Conservation (phyloP, 1,140 invertebrate species). For the Pseudomyrmex gracilis region DNA sequence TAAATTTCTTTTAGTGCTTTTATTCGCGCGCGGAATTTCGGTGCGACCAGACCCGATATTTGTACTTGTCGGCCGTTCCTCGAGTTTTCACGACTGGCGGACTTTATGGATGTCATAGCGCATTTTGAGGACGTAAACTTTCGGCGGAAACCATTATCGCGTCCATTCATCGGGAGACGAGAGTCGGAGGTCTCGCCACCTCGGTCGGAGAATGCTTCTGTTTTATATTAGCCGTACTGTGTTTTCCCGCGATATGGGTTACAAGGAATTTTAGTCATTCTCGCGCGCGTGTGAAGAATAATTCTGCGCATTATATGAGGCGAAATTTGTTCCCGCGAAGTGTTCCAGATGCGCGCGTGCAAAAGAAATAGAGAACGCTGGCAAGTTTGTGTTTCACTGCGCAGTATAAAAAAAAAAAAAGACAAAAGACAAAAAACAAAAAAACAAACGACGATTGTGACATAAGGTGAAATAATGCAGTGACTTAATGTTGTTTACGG, state of each 20-base stretch:
- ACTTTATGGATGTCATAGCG: slow-evolving; percentile 56
- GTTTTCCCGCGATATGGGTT: slow-evolving; percentile 19
- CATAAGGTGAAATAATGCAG: slow-evolving; percentile 9
- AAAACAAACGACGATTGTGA: neutral
- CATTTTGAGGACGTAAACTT: slow-evolving; percentile 55
- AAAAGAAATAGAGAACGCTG: neutral
- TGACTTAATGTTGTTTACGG: neutral
- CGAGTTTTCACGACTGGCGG: slow-evolving; percentile 53
- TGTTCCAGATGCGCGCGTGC: neutral
- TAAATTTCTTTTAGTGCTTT: slow-evolving; percentile 68
- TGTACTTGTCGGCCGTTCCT: slow-evolving; percentile 11
- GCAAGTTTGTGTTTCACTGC: neutral
- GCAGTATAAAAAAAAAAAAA: no score
- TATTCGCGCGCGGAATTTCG: slow-evolving; percentile 32
- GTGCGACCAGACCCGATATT: slow-evolving; percentile 19
- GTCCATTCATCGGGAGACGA: neutral
- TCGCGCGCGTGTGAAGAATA: slow-evolving; percentile 13
- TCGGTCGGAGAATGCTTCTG: slow-evolving; percentile 16
- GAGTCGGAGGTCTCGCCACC: neutral
- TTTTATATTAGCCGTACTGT: slow-evolving; percentile 41
- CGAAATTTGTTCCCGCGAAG: slow-evolving; percentile 7
- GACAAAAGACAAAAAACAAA: no score
- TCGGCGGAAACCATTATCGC: slow-evolving; percentile 26
- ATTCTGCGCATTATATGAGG: slow-evolving; percentile 36
- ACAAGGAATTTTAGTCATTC: slow-evolving; percentile 37